A percentile compares a stretch with the other conserved stretches of the same genome.
These are phyloP conservation scores for Arion vulgaris DNA, from an alignment of 1,140 invertebrate genomes.

Conservation along the genomic window DNA sequence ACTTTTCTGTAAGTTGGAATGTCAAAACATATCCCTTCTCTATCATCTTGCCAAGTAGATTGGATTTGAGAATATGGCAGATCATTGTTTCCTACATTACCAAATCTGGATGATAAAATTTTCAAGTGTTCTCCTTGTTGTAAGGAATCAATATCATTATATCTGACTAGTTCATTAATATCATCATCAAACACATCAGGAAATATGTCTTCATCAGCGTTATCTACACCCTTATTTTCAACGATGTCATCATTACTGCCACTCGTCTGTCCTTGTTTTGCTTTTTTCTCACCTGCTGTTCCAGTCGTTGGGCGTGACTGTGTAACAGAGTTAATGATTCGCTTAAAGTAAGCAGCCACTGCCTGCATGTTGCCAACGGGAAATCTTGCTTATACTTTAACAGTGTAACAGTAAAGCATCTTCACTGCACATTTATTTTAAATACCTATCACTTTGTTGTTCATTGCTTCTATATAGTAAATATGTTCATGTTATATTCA, in stretches of 20 bases:
- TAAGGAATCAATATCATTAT: constrained; percentile 16
- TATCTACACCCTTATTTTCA: neutral
- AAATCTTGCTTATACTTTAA: no score
- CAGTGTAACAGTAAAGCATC: neutral
- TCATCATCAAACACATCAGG: constrained; percentile 5
- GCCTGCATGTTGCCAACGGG: constrained; percentile 17
- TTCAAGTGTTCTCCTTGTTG: constrained; percentile 26
- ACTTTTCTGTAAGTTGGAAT: constrained; percentile 21
- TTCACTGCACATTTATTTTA: no score
- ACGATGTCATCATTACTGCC: neutral
- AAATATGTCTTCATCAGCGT: neutral
- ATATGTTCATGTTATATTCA: no score
- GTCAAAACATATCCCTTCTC: neutral
- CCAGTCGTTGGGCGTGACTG: neutral
- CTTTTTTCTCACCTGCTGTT: neutral
- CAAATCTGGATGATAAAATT: neutral
- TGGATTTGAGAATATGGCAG: neutral
- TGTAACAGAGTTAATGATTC: constrained; percentile 5
- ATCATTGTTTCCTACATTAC: no score
- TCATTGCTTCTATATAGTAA: no score
- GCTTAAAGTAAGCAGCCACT: constrained; percentile 11
- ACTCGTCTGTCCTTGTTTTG: neutral
- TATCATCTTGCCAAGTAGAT: neutral
- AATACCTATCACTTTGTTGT: no score
- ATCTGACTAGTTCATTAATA: neutral